Evolutionary conservation across 1,140 invertebrate genomes (phyloP), one percentile per base, ranked within the genome.

Genomic region (Harpegnathos saltator): DNA sequence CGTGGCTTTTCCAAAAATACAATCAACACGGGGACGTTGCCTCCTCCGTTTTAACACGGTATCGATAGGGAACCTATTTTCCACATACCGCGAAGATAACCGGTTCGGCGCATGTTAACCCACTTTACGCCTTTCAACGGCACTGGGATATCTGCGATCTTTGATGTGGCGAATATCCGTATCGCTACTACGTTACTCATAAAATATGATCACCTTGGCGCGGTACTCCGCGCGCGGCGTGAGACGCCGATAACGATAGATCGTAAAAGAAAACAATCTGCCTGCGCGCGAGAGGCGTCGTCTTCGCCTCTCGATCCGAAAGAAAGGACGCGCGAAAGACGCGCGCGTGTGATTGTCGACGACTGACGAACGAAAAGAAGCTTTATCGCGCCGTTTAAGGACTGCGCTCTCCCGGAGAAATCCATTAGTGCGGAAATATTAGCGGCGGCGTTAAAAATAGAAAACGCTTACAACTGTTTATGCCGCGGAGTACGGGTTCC

Each of bases 401-500:
- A 69, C 12, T 44, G 33, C 52, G 38, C 33, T 80, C 48, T 69
- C 17, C 52, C 44, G 52, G 19, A 69, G 22, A 44, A 59, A 58
- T 52, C 33, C 17, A 78, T 68, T 78, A 17, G 52, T 71, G 52
- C 75, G 75, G 65, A 80, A 80, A 80, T 48, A 80, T 69, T 80
- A n/a, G 12, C 26, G 22, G 29, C 65, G 44, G 7, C 15, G 24
- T 48, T 69, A 71, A 71, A 80, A 66, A 80, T 69, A 80, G 75
- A 80, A 58, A 80, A 80, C 75, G 54, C 75, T 59, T 69, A 44
- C 54, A 48, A 48, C 52, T 69, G 33, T 80, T 80, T 80, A 44
- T 69, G 71, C 71, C 52, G 22, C 38, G 44, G 48, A 80, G 14
- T 33, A 80, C 65, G 58, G 52, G 33, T 58, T 66, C 19, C 58